A percentile compares a stretch with the other conserved stretches of the same genome.
Conservation (phyloP, 2,797 vertebrate species). For the Melanotaenia boesemani region DNA sequence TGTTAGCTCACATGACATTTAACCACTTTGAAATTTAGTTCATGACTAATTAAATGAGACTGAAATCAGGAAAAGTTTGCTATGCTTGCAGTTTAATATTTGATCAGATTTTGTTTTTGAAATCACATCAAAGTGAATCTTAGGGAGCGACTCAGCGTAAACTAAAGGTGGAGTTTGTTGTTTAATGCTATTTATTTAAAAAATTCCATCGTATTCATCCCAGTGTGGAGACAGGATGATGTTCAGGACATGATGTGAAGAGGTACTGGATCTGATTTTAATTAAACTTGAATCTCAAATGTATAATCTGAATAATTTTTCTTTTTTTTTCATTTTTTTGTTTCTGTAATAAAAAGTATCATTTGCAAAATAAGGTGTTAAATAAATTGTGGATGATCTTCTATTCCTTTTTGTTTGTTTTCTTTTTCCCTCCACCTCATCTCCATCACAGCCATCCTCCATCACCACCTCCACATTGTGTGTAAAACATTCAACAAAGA, state of each 20-base stretch:
- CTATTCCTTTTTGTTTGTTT: slow-evolving; percentile 29
- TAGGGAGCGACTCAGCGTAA: slow-evolving; percentile 2
- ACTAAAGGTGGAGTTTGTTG: slow-evolving; percentile 14
- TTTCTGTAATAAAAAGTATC: slow-evolving; percentile 52
- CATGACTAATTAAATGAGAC: not conserved
- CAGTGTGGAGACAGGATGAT: slow-evolving; percentile 9
- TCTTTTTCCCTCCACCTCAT: not conserved
- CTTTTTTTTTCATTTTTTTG: slow-evolving; percentile 26
- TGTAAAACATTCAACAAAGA: not conserved
- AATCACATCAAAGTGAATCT: slow-evolving; percentile 1
- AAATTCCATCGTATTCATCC: slow-evolving; percentile 14
- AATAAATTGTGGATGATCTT: slow-evolving; percentile 74
- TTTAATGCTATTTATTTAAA: slow-evolving; percentile 61
- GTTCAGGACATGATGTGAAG: slow-evolving; percentile 11
- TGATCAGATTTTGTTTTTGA: not conserved
- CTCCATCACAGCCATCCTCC: not conserved
- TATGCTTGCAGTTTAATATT: too few species aligned
- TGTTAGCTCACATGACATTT: not conserved
- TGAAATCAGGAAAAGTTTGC: slow-evolving; percentile 15
- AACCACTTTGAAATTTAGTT: not conserved
- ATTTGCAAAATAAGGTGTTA: slow-evolving; percentile 43
- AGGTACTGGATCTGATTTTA: slow-evolving; percentile 24
- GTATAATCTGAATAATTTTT: slow-evolving; percentile 18
- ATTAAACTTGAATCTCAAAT: slow-evolving; percentile 42
- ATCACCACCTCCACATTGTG: too few species aligned